A percentile compares a stretch with the other conserved stretches of the same genome.
phyloP scores from a whole-genome alignment of 2,888 invertebrate genomes.

The Tiliacea citrago region DNA sequence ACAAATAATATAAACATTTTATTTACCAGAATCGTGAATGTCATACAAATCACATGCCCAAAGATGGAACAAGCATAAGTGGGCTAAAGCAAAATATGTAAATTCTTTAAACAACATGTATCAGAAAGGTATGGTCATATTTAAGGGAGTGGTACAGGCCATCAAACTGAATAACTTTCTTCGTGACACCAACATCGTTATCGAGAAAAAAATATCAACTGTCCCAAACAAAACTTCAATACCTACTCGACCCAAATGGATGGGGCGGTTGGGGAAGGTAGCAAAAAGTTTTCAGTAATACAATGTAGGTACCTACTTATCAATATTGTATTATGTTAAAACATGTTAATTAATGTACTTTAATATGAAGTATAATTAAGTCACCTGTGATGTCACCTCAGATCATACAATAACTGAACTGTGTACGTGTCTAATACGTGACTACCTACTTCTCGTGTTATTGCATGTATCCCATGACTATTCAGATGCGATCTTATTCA shows the following conservation, averaged over 20 bases:
- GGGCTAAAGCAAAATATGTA: neutral
- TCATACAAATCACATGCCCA: slow-evolving; percentile 5
- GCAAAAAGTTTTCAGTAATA: neutral
- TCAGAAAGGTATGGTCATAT: too few relatives aligned
- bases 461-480: slow-evolving; percentile 38
- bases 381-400: slow-evolving; percentile 9
- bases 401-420: neutral
- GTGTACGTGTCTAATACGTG: slow-evolving; percentile 11
- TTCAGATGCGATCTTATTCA: slow-evolving; percentile 29
- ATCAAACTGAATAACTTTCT: too few relatives aligned
- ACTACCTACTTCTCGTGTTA: slow-evolving; percentile 9
- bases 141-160: too few relatives aligned
- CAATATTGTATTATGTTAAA: neutral
- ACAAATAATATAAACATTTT: slow-evolving; percentile 5
- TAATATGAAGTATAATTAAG: neutral
- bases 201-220: too few relatives aligned
- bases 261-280: too few relatives aligned
- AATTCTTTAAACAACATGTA: neutral
- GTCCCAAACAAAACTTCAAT: too few relatives aligned
- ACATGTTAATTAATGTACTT: neutral
- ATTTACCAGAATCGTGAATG: neutral
- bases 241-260: too few relatives aligned
- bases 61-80: neutral
- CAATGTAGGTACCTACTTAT: neutral
- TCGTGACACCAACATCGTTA: too few relatives aligned